Conservation (phyloP, 2,113 vertebrate species). For the Crotalus tigris region DNA sequence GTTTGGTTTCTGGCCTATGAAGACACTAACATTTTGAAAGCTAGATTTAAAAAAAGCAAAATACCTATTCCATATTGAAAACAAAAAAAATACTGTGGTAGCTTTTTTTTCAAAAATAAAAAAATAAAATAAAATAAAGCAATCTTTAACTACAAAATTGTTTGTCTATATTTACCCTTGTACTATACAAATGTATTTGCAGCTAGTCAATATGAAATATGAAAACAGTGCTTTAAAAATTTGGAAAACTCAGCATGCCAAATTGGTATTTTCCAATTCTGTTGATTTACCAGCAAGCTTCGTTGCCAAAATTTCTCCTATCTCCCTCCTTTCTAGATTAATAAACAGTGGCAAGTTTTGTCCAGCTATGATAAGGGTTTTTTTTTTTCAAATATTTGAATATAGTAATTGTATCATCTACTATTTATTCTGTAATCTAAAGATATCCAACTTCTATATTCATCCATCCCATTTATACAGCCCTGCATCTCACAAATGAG, state of each 20-base stretch:
- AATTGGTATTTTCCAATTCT: background rate
- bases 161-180: background rate
- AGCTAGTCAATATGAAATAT: background rate
- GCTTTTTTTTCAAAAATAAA: constrained; percentile 29
- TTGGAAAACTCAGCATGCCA: background rate
- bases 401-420: background rate
- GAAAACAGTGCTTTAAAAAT: background rate
- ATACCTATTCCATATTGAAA: constrained; percentile 52
- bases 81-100: constrained; percentile 41
- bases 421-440: background rate
- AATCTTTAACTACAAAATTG: background rate
- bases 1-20: constrained; percentile 28
- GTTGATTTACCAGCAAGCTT: background rate
- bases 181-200: background rate
- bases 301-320: background rate
- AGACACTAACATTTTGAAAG: constrained; percentile 55
- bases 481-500: background rate
- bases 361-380: background rate
- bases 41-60: constrained; percentile 38
- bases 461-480: background rate
- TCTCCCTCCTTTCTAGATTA: background rate
- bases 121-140: background rate
- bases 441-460: background rate
- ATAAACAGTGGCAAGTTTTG: background rate
- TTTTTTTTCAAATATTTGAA: background rate